Evolutionary conservation across 1,140 invertebrate species (phyloP).

Genomic region (Marisa cornuarietis): DNA sequence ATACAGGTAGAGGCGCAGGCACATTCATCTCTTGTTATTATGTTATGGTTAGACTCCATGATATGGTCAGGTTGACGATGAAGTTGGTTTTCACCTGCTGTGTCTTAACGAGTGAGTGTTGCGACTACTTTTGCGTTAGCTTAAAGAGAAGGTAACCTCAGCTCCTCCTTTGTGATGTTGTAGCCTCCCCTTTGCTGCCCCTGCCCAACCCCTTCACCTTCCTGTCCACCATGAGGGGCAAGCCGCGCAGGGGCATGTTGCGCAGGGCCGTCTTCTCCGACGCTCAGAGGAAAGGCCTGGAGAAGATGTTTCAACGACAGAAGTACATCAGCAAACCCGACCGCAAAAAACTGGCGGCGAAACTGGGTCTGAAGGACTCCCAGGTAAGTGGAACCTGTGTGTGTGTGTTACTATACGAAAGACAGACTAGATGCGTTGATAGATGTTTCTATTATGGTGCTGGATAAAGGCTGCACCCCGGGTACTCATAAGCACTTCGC

Average conservation of each 20-base stretch:
- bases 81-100: background rate
- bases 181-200: slow-evolving; percentile 56
- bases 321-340: slow-evolving; percentile 99
- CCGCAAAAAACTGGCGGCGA: slow-evolving; percentile 94
- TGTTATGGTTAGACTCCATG: too few relatives aligned
- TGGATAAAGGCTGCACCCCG: too few relatives aligned
- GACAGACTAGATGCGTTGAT: too few relatives aligned
- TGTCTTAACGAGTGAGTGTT: too few relatives aligned
- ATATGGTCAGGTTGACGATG: background rate
- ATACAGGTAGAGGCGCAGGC: too few relatives aligned
- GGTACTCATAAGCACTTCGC: too few relatives aligned
- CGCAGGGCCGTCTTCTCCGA: slow-evolving; percentile 93
- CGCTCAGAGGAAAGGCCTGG: slow-evolving; percentile 91
- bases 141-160: background rate
- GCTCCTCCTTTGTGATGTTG: background rate
- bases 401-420: too few relatives aligned
- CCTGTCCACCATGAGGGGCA: slow-evolving; percentile 63
- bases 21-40: too few relatives aligned
- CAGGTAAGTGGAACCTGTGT: slow-evolving; percentile 67
- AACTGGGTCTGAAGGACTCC: slow-evolving; percentile 92
- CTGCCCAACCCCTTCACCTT: slow-evolving; percentile 62
- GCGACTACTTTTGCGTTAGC: too few relatives aligned
- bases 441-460: too few relatives aligned
- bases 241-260: slow-evolving; percentile 89
- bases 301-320: slow-evolving; percentile 94